Evolutionary conservation across 64 coral and sea anemone species (phyloP).

Genomic region (Stichodactyla mertensii): DNA sequence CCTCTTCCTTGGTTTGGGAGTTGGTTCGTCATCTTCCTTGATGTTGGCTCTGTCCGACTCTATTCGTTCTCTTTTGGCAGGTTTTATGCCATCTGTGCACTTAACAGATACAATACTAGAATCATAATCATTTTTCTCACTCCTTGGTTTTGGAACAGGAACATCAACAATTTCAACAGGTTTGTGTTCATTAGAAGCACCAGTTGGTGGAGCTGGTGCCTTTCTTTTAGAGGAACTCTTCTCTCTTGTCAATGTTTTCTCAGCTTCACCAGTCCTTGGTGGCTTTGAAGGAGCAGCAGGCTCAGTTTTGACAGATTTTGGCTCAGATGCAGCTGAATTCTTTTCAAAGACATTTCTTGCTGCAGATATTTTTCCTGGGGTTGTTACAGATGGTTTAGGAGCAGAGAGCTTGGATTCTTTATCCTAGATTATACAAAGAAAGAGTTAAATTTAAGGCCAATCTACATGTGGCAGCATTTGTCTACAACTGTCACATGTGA

Average conservation of each 20-base stretch:
- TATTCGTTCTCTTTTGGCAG: neutral
- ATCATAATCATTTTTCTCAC: neutral
- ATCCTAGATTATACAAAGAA: neutral
- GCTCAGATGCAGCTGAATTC: neutral
- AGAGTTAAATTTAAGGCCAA: neutral
- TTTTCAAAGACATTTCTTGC: slow-evolving; percentile 42
- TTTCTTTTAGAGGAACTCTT: slow-evolving; percentile 60
- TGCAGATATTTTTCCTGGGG: slow-evolving; percentile 36
- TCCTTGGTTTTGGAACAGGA: slow-evolving; percentile 2
- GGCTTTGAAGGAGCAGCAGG: slow-evolving; percentile 47
- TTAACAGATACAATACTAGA: neutral
- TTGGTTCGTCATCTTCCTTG: neutral
- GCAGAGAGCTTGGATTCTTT: neutral
- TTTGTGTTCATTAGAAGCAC: neutral
- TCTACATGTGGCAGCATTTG: neutral
- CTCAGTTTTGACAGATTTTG: slow-evolving; percentile 4
- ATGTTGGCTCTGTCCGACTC: neutral
- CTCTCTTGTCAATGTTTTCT: slow-evolving; percentile 8
- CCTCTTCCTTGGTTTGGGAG: slow-evolving; percentile 7
- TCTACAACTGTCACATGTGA: too few species aligned
- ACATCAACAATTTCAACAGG: neutral
- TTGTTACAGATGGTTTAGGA: neutral
- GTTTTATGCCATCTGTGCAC: neutral
- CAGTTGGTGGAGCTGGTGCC: slow-evolving; percentile 43
- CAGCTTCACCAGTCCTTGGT: slow-evolving; percentile 24